These are phyloP conservation scores for Characodon lateralis DNA, from an alignment of 2,797 vertebrate genomes.

Conservation along the genomic window DNA sequence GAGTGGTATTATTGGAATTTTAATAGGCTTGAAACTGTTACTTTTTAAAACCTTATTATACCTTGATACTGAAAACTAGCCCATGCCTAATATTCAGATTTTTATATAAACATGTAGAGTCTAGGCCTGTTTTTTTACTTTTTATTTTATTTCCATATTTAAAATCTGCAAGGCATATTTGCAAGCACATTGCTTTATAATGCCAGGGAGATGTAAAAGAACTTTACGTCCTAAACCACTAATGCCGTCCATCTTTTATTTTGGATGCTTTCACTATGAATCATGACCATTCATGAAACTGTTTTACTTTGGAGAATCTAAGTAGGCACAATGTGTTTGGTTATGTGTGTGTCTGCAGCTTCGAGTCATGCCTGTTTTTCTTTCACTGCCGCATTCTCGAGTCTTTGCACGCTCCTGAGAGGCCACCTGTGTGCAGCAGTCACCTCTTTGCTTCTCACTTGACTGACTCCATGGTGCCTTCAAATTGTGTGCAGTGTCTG, in stretches of 20 bases:
- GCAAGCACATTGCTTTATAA: neutral
- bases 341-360: constrained; percentile 31
- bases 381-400: constrained; percentile 38
- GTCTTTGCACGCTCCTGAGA: constrained; percentile 39
- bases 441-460: constrained; percentile 47
- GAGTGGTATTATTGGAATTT: neutral
- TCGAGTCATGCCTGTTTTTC: constrained; percentile 30
- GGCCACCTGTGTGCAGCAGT: constrained; percentile 40
- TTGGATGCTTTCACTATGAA: neutral
- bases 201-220: neutral
- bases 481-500: constrained; percentile 6
- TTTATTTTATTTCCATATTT: neutral
- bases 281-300: neutral
- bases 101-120: neutral
- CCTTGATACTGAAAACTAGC: neutral
- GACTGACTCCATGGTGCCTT: constrained; percentile 24
- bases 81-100: neutral
- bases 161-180: neutral
- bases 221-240: neutral
- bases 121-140: neutral
- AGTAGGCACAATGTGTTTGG: neutral
- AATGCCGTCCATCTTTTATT: neutral
- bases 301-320: neutral
- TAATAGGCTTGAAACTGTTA: neutral
- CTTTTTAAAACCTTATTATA: neutral